Base-by-base conservation (phyloP, 2,888 invertebrate genomes). In the Drosophila paramelanica region DNA sequence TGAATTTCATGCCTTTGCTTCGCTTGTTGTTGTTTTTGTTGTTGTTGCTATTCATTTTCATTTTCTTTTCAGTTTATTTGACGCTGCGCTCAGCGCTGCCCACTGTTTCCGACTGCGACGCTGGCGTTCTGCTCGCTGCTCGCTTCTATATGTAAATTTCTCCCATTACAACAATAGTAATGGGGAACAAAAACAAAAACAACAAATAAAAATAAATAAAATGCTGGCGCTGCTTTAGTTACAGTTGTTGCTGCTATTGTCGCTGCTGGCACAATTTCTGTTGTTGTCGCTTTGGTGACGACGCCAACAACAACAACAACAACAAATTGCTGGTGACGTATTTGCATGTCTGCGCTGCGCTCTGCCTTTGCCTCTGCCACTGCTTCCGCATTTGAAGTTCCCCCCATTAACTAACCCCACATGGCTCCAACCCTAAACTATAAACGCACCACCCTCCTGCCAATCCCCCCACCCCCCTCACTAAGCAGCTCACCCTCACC, bases 191-290 rank as follows among this genome's bases (percentile, higher is more conserved):
- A n/a, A 23, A 23, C 23, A 31, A 41, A 8, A 31, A 31, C 31
- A 5, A 36, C 13, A 4, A 42, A 31, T 25, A 50, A 41, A 58
- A 56, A 58, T 41, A 69, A 64, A 27, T 31, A 31, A 31, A 73
- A 67, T 76, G 74, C 76, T 77, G 76, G 64, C 71, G 66, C 79
- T 78, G 74, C 77, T 73, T 75, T 76, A 76, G 79, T 78, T 78
- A 62, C 67, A 76, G 67, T 74, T 74, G 41, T 59, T 46, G 27
- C 27, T 65, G 55, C 49, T 51, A 62, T 39, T 71, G 66, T 68
- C 65, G 76, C 74, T 78, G 90, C 79, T 89, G 89, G 88, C 90
- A 89, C 89, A 90, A 84, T 89, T 89, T 89, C 81, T 74, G 77
- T 79, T 85, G 80, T 76, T 73, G 79, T 73, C 59, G 75, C 67